These are phyloP conservation scores for Luperina testacea DNA, from an alignment of 2,888 invertebrate genomes.

Conservation along the genomic window DNA sequence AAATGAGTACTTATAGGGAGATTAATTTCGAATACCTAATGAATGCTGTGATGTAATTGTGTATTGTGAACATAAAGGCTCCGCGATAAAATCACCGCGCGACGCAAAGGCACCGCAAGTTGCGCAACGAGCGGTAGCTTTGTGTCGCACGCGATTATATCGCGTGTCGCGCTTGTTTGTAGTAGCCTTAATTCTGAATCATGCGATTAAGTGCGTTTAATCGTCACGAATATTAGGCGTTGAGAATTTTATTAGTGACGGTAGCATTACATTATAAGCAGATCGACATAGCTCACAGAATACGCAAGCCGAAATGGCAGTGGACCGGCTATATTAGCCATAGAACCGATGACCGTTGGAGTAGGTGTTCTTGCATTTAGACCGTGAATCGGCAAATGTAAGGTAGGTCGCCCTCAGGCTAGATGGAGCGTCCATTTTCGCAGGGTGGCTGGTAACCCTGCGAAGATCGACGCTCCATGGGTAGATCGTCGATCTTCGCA, in stretches of 20 bases:
- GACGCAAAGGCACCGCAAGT: too few relatives aligned
- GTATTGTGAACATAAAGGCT: constrained; percentile 7
- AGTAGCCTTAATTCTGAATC: constrained; percentile 28
- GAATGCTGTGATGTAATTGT: constrained; percentile 22
- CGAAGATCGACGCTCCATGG: too few relatives aligned
- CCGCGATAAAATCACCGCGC: too few relatives aligned
- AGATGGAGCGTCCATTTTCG: background rate
- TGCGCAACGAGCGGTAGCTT: too few relatives aligned
- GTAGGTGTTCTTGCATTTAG: background rate
- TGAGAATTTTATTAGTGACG: background rate
- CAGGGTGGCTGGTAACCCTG: too few relatives aligned
- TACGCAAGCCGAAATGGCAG: background rate
- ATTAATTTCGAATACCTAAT: constrained; percentile 19
- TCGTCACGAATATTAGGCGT: constrained; percentile 8
- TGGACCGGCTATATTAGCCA: background rate
- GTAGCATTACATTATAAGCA: background rate
- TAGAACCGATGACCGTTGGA: background rate
- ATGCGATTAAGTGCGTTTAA: constrained; percentile 15
- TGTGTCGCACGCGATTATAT: too few relatives aligned
- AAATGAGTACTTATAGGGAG: constrained; percentile 8
- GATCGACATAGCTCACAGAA: background rate
- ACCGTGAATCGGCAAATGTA: background rate
- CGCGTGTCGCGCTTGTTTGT: too few relatives aligned
- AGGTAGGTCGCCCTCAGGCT: background rate
- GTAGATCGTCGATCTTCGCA: too few relatives aligned